phyloP scores from a whole-genome alignment of 2,888 invertebrate species.

The Eupeodes latifasciatus region DNA sequence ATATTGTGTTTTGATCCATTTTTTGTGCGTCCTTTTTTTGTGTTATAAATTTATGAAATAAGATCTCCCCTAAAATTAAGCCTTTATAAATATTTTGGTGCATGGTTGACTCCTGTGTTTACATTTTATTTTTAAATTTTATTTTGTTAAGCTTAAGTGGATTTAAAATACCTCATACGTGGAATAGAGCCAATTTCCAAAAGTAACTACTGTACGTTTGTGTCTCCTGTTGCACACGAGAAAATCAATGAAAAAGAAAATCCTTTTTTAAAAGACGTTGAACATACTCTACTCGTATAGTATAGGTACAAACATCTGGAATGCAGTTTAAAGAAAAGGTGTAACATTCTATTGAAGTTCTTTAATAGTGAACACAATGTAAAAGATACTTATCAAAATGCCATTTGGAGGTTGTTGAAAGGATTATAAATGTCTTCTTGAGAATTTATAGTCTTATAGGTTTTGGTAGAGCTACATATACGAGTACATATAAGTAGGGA shows the following conservation, averaged over 20 bases:
- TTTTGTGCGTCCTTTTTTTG: slow-evolving; percentile 25
- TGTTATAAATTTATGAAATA: slow-evolving; percentile 35
- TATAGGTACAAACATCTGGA: slow-evolving; percentile 43
- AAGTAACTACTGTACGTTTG: not conserved
- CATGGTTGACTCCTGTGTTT: slow-evolving; percentile 68
- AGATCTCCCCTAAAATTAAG: slow-evolving; percentile 50
- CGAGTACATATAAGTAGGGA: not conserved
- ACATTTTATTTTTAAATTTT: not conserved
- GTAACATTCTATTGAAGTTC: slow-evolving; percentile 13
- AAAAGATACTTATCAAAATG: slow-evolving; percentile 67
- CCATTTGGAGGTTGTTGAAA: slow-evolving; percentile 73
- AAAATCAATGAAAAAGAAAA: slow-evolving; percentile 29
- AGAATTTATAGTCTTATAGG: slow-evolving; percentile 55
- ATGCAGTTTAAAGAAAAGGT: slow-evolving; percentile 31
- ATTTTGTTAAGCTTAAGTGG: slow-evolving; percentile 44
- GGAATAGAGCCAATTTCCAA: slow-evolving; percentile 61
- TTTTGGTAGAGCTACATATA: not conserved
- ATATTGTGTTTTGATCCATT: slow-evolving; percentile 52
- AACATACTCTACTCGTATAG: not conserved
- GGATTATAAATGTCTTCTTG: slow-evolving; percentile 66
- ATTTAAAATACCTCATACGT: slow-evolving; percentile 51
- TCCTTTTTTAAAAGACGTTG: slow-evolving; percentile 39
- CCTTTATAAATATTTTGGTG: slow-evolving; percentile 69
- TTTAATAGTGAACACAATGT: slow-evolving; percentile 19
- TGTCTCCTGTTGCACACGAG: slow-evolving; percentile 30